phyloP scores from a whole-genome alignment of 2,797 vertebrate genomes.

The Lithobates sylvaticus region DNA sequence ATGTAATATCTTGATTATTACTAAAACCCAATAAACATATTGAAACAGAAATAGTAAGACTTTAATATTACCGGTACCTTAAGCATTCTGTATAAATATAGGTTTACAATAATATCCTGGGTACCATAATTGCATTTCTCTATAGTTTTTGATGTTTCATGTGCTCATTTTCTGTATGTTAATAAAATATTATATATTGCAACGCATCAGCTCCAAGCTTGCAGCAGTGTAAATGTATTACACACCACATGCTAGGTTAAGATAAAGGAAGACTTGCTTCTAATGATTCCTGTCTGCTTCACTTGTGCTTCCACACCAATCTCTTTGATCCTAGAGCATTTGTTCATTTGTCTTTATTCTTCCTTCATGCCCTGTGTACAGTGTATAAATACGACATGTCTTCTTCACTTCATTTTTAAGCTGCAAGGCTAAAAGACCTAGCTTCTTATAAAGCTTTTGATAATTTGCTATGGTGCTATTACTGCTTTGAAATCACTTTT shows the following conservation, averaged over 20 bases:
- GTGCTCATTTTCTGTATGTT: background rate
- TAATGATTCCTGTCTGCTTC: constrained; percentile 27
- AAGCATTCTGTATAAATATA: too few species aligned
- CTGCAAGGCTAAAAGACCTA: background rate
- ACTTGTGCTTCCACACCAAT: constrained; percentile 22
- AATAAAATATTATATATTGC: background rate
- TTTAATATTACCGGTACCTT: too few species aligned
- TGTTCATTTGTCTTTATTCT: constrained; percentile 35
- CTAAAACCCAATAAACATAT: too few species aligned
- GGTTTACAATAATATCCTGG: too few species aligned
- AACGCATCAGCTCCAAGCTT: background rate
- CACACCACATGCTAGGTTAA: background rate
- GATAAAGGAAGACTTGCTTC: constrained; percentile 9
- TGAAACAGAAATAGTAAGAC: too few species aligned
- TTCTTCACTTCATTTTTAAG: constrained; percentile 13
- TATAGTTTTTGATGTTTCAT: background rate
- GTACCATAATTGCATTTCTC: too few species aligned
- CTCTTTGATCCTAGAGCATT: background rate
- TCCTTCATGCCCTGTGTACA: constrained; percentile 3
- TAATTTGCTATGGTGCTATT: background rate
- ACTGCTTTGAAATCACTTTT: background rate
- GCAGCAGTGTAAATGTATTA: background rate
- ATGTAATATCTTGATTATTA: too few species aligned
- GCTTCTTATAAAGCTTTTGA: background rate
- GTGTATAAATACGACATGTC: constrained; percentile 20